Percentiles rank a stretch among this genome's conserved stretches.
phyloP scores from a whole-genome alignment of 1,140 invertebrate species.

The Bombus balteatus region DNA sequence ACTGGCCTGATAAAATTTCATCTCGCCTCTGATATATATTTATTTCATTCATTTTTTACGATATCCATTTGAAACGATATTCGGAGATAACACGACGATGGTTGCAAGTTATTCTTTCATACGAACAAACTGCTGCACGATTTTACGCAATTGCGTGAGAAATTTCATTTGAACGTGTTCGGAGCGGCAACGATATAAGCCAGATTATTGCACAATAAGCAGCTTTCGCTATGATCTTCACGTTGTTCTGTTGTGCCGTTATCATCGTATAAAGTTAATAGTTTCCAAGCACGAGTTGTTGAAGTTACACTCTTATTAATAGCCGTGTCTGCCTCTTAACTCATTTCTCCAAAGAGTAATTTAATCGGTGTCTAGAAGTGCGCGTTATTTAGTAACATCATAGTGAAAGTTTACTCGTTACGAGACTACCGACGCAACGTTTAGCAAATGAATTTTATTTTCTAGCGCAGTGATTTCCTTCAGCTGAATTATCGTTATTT shows the following conservation, averaged over 20 bases:
- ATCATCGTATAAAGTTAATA: constrained; percentile 7
- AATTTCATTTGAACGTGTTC: neutral
- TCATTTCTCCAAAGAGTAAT: neutral
- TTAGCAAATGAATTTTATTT: too few relatives aligned
- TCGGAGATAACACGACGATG: too few relatives aligned
- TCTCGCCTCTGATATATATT: too few relatives aligned
- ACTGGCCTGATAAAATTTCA: too few relatives aligned
- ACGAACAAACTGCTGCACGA: neutral
- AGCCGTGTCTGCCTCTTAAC: neutral
- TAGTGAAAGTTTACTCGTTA: neutral
- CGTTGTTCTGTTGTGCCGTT: neutral
- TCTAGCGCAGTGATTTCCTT: too few relatives aligned
- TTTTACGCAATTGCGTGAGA: neutral
- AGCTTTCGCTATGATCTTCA: neutral
- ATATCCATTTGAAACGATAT: neutral
- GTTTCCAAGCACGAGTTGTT: neutral
- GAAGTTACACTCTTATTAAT: constrained; percentile 19
- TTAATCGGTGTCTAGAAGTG: neutral
- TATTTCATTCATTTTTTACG: too few relatives aligned
- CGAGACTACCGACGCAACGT: neutral
- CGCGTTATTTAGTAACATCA: neutral
- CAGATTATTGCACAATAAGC: constrained; percentile 5
- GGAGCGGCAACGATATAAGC: neutral
- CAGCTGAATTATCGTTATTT: too few relatives aligned
- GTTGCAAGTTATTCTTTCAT: neutral